Conservation (phyloP, 2,888 invertebrate genomes). For the Perizoma affinitatum region DNA sequence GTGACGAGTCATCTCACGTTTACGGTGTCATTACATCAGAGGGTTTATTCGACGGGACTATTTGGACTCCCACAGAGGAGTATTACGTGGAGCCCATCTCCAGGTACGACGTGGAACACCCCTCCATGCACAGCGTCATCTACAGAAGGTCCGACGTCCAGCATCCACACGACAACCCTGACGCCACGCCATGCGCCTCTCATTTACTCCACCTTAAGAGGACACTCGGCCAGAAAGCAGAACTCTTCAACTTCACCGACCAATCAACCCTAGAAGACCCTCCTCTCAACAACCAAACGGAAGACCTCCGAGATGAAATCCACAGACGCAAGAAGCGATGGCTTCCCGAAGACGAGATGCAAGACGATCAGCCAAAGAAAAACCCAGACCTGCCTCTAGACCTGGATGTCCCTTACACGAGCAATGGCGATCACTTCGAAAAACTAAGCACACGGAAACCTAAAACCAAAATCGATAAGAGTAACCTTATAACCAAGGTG, state of each 20-base stretch:
- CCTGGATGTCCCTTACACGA: slow-evolving; percentile 86
- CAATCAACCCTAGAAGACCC: slow-evolving; percentile 56
- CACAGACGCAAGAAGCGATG: slow-evolving; percentile 84
- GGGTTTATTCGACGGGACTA: slow-evolving; percentile 95
- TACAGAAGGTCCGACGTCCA: slow-evolving; percentile 92
- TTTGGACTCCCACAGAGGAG: slow-evolving; percentile 90
- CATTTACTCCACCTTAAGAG: slow-evolving; percentile 83
- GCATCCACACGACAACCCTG: slow-evolving; percentile 66
- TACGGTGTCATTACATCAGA: slow-evolving; percentile 94
- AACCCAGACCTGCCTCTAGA: slow-evolving; percentile 87
- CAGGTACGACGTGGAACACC: slow-evolving; percentile 85
- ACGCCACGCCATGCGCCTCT: slow-evolving; percentile 82
- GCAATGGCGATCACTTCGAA: slow-evolving; percentile 83
- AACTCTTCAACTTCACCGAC: slow-evolving; percentile 72
- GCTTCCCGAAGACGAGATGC: slow-evolving; percentile 87
- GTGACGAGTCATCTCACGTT: slow-evolving; percentile 91
- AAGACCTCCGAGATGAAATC: slow-evolving; percentile 66
- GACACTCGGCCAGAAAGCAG: slow-evolving; percentile 63
- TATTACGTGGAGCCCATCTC: slow-evolving; percentile 93
- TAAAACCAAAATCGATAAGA: slow-evolving; percentile 81
- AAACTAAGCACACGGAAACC: slow-evolving; percentile 77
- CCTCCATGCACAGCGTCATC: slow-evolving; percentile 91
- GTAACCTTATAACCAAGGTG: slow-evolving; percentile 81
- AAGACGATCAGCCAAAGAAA: slow-evolving; percentile 83
- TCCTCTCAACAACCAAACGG: slow-evolving; percentile 63